These are phyloP conservation scores for Phoebastria nigripes DNA, from an alignment of 2,797 vertebrate species.

Conservation along the genomic window DNA sequence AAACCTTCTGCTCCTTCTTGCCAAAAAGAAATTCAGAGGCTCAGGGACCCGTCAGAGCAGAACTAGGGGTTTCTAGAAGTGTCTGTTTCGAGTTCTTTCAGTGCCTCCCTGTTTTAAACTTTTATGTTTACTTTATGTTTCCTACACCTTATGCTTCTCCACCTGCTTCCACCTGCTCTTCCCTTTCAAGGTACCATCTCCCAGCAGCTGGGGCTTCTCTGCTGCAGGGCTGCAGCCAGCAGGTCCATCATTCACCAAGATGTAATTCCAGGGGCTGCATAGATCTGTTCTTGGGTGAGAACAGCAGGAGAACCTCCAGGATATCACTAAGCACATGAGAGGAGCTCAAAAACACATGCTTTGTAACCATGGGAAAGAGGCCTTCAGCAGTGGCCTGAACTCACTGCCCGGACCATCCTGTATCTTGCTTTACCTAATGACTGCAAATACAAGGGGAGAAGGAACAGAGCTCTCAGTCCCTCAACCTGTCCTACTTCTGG, in stretches of 20 bases:
- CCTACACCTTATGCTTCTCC: neutral
- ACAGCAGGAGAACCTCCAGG: neutral
- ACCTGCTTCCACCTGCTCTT: neutral
- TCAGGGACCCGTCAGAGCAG: neutral
- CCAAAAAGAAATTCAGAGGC: neutral
- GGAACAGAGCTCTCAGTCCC: neutral
- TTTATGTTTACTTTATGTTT: neutral
- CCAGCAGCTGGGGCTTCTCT: neutral
- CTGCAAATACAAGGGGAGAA: neutral
- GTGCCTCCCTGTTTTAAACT: neutral
- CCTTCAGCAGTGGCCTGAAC: neutral
- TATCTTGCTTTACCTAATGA: neutral
- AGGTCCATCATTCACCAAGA: neutral
- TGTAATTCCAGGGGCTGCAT: neutral
- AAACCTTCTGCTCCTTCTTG: neutral
- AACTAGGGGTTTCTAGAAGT: neutral
- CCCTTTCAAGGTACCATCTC: neutral
- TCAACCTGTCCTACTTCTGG: neutral
- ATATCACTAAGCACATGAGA: neutral
- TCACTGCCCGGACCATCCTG: neutral
- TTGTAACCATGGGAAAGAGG: neutral
- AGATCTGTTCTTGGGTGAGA: neutral
- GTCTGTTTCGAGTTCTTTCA: neutral
- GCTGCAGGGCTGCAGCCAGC: neutral
- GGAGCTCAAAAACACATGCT: neutral